Evolutionary conservation across 2,888 invertebrate genomes (phyloP).

Genomic region (Chrysomela aeneicollis): DNA sequence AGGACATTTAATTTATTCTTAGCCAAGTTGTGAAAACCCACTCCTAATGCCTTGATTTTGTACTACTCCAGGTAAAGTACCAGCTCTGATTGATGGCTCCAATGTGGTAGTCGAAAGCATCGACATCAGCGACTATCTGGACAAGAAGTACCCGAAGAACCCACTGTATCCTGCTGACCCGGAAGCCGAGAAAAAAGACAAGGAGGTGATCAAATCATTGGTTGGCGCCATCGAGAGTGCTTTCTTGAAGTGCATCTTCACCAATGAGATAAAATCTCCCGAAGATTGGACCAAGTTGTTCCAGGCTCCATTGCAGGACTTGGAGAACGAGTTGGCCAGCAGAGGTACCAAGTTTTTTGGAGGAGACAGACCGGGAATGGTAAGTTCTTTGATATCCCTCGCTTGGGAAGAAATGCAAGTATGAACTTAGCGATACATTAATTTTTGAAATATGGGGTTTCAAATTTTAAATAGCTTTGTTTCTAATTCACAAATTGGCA

Average conservation of each 20-base stretch:
- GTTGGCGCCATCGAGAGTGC: slow-evolving; percentile 46
- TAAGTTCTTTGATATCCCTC: too few species aligned
- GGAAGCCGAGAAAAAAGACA: slow-evolving; percentile 50
- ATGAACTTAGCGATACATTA: too few species aligned
- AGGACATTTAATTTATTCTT: too few species aligned
- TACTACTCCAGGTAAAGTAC: slow-evolving; percentile 61
- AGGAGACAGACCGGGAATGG: slow-evolving; percentile 55
- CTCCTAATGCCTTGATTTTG: too few species aligned
- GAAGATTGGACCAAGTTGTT: slow-evolving; percentile 53
- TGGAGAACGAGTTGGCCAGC: slow-evolving; percentile 52
- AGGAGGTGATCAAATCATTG: slow-evolving; percentile 53
- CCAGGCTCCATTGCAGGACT: slow-evolving; percentile 47
- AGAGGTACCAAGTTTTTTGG: slow-evolving; percentile 52
- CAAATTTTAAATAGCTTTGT: too few species aligned
- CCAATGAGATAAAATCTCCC: slow-evolving; percentile 45
- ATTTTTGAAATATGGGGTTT: too few species aligned
- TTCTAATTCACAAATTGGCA: too few species aligned
- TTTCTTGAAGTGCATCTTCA: slow-evolving; percentile 47
- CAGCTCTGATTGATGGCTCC: slow-evolving; percentile 60
- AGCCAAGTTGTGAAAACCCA: too few species aligned
- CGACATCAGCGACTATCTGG: slow-evolving; percentile 65
- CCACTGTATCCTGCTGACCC: slow-evolving; percentile 63
- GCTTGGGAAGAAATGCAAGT: too few species aligned
- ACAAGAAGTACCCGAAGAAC: slow-evolving; percentile 65
- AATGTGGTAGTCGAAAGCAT: slow-evolving; percentile 65